Base-by-base conservation (phyloP, 1,140 invertebrate species). In the Brachionus asplanchnoidis region DNA sequence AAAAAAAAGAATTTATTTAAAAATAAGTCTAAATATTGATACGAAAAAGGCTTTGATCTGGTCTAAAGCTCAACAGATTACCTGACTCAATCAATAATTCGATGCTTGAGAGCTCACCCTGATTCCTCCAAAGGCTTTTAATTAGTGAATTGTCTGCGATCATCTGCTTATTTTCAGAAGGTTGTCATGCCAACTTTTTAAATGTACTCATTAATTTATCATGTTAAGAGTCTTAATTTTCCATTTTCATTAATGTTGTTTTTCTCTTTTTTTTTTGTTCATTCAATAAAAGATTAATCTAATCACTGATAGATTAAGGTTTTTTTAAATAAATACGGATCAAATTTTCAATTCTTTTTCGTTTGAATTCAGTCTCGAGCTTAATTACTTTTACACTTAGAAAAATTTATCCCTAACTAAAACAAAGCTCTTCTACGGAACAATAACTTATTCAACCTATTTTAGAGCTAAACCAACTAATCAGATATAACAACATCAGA, bases 311-410 rank as follows among this genome's bases (percentile, higher is more conserved):
- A 73, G 36, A 73, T 73, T 73, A 40, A 42, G 68, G 17, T 73
- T 42, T 40, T 40, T 40, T 40, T 42, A 9, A 73, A 40, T 73
- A 73, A 73, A 42, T 73, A 73, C 68, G 36, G 28, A 73, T 42
- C 68, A 42, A 73, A 73, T 73, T 73, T 73, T 73, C 0, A 7
- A 73, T 40, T 42, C 40, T 40, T 40, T 40, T 42, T 42, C 36
- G 32, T 42, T 32, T 68, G 32, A 68, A 68, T 68, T 36, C 36
- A 73, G 68, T 73, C 68, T 73, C 68, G 68, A 46, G 32, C 20
- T 42, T 73, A 73, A 73, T 73, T 73, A 73, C 68, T 40, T 73
- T 73, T 73, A 20, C 68, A 73, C 68, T 73, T 73, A 73, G 36
- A 23, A 42, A 32, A 68, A 68, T 6, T 68, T 40, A 68, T 68